Percentiles rank a stretch among this genome's conserved stretches.
These are phyloP conservation scores for Argyresthia goedartella DNA, from an alignment of 2,888 invertebrate genomes.

Conservation along the genomic window DNA sequence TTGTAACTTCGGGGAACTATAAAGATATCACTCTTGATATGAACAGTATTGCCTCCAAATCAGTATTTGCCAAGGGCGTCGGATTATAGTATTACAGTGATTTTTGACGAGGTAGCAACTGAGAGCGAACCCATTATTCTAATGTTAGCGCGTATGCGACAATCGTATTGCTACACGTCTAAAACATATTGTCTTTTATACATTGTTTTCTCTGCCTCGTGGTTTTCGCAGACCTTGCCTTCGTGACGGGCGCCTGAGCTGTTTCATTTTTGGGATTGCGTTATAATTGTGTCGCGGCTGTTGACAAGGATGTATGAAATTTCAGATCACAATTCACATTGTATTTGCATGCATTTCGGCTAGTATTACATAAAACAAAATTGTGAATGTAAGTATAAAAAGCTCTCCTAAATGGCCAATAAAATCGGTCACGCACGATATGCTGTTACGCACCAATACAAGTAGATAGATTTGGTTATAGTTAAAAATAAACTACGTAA, in stretches of 20 bases:
- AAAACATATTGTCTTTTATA: slow-evolving; percentile 32
- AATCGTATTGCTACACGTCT: slow-evolving; percentile 32
- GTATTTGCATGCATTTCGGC: no score
- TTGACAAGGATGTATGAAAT: no score
- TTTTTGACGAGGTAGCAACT: not conserved
- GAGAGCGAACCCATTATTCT: slow-evolving; percentile 32
- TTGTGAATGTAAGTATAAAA: no score
- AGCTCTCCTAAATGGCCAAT: no score
- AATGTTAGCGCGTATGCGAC: slow-evolving; percentile 25
- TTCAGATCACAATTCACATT: no score
- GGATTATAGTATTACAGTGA: not conserved
- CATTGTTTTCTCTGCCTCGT: slow-evolving; percentile 38
- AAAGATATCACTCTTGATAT: slow-evolving; percentile 24
- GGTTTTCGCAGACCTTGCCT: slow-evolving; percentile 35
- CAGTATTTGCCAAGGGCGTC: not conserved
- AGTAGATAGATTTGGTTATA: no score
- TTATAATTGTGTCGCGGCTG: not conserved
- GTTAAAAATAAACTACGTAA: no score
- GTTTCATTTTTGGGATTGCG: slow-evolving; percentile 1
- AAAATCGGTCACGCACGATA: no score
- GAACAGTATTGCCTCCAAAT: not conserved
- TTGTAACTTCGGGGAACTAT: slow-evolving; percentile 43
- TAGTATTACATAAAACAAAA: no score
- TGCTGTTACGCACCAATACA: no score
- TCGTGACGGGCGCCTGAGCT: not conserved